These are phyloP conservation scores for Ctenosaura bakeri DNA, from an alignment of 2,797 vertebrate species.

Conservation along the genomic window DNA sequence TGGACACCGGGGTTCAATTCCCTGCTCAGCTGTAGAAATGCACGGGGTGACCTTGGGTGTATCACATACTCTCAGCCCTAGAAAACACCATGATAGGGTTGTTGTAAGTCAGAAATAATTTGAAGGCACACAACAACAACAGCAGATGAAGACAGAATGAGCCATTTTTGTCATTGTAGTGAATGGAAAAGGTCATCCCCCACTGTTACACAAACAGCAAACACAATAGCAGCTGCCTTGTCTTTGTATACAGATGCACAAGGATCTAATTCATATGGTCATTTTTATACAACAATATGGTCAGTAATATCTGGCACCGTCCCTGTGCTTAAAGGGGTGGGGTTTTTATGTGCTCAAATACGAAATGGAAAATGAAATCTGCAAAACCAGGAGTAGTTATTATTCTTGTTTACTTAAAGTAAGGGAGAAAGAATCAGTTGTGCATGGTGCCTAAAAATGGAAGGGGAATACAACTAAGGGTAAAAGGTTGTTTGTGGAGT, in stretches of 20 bases:
- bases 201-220: background rate
- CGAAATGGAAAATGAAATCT: background rate
- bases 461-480: background rate
- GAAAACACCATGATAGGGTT: too few relatives aligned
- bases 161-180: background rate
- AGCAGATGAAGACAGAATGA: background rate
- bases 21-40: too few relatives aligned
- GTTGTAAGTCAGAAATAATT: too few relatives aligned
- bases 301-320: background rate
- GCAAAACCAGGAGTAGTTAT: background rate
- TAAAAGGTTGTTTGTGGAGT: background rate
- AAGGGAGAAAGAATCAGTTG: background rate
- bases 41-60: too few relatives aligned
- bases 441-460: background rate
- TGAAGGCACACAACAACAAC: too few relatives aligned
- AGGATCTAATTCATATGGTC: background rate
- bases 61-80: too few relatives aligned
- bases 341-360: conserved; percentile 12
- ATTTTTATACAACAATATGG: background rate
- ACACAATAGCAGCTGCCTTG: background rate
- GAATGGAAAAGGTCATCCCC: background rate
- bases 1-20: too few relatives aligned
- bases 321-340: background rate
- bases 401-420: conserved; percentile 42
- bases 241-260: background rate